phyloP scores from a whole-genome alignment of 2,797 vertebrate species.

The Betta splendens region DNA sequence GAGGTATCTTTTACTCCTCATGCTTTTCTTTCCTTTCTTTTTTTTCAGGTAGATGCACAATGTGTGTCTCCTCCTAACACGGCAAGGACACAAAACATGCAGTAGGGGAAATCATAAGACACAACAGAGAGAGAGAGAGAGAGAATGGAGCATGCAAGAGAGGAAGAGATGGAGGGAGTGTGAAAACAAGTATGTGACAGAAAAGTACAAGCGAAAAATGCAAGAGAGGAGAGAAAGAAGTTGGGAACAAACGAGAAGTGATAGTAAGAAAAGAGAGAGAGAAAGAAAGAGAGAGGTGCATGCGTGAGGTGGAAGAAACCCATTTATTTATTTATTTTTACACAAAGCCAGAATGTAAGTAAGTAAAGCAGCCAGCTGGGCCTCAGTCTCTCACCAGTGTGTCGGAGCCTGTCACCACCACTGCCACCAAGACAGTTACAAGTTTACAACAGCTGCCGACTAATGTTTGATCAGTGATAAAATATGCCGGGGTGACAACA shows the following conservation, averaged over 20 bases:
- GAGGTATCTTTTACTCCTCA: conserved; percentile 35
- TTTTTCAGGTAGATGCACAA: conserved; percentile 48
- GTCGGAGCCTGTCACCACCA: conserved; percentile 79
- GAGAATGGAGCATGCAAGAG: not conserved
- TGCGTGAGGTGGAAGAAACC: conserved; percentile 34
- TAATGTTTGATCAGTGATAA: conserved; percentile 97
- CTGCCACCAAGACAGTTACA: conserved; percentile 88
- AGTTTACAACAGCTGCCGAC: conserved; percentile 90
- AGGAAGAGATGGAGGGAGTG: conserved; percentile 8
- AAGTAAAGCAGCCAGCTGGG: conserved; percentile 79
- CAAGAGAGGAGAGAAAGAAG: conserved; percentile 19
- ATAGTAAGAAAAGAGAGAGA: conserved; percentile 5
- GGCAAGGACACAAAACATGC: conserved; percentile 59
- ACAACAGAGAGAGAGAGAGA: conserved; percentile 20
- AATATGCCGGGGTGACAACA: conserved; percentile 94
- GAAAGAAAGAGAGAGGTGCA: conserved; percentile 18
- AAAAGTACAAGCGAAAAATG: conserved; percentile 36
- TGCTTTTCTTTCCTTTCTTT: conserved; percentile 7
- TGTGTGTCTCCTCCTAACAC: conserved; percentile 46
- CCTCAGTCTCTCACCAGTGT: conserved; percentile 79
- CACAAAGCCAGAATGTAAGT: conserved; percentile 70
- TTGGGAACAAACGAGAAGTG: conserved; percentile 51
- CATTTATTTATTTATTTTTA: conserved; percentile 69
- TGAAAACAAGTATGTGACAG: conserved; percentile 30
- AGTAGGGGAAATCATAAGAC: conserved; percentile 56